Evolutionary conservation across 2,797 vertebrate species (phyloP).

Genomic region (Taeniopygia guttata): DNA sequence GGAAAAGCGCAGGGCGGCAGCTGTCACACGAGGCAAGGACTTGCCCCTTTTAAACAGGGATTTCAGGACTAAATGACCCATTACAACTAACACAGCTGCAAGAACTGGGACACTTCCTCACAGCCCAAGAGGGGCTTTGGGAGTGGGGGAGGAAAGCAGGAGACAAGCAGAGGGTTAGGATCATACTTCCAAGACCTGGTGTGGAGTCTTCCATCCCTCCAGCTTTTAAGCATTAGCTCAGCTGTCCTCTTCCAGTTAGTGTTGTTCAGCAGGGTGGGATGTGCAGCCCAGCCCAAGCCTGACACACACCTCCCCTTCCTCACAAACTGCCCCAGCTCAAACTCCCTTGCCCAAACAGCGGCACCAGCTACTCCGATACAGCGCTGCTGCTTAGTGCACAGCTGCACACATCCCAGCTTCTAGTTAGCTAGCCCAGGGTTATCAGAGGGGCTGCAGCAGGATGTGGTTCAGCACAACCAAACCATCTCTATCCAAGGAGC

Average conservation of each 20-base stretch:
- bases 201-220: not conserved
- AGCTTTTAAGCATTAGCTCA: not conserved
- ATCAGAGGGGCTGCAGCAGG: constrained; percentile 34
- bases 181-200: not conserved
- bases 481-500: not conserved
- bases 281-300: not conserved
- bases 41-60: constrained; percentile 55
- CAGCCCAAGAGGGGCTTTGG: not conserved
- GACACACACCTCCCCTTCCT: not conserved
- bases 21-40: constrained; percentile 58
- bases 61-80: constrained; percentile 71
- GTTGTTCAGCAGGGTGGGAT: not conserved
- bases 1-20: constrained; percentile 66
- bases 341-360: not conserved
- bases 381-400: not conserved
- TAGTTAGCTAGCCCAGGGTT: not conserved
- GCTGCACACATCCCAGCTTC: not conserved
- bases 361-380: rapidly evolving
- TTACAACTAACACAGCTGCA: constrained; percentile 72
- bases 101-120: constrained; percentile 66
- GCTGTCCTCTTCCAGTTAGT: not conserved
- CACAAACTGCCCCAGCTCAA: not conserved
- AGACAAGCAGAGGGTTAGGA: not conserved
- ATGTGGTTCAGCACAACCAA: not conserved
- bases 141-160: constrained; percentile 14